Percentiles rank a stretch among this genome's conserved stretches.
phyloP scores from a whole-genome alignment of 2,797 vertebrate species.

The Echiichthys vipera region DNA sequence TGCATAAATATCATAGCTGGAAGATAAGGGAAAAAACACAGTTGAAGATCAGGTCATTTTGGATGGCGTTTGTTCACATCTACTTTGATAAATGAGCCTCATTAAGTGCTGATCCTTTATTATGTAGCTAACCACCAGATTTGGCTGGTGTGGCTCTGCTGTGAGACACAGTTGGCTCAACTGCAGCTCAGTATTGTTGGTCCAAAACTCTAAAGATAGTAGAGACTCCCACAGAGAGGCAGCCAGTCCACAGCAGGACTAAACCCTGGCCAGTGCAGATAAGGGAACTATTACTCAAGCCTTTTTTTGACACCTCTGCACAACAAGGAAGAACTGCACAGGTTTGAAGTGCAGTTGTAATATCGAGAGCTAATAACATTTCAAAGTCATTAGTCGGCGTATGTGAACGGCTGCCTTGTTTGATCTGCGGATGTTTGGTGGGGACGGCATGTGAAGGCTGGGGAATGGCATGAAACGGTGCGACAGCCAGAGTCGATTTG shows the following conservation, averaged over 20 bases:
- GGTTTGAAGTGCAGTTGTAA: constrained; percentile 46
- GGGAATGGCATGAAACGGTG: constrained; percentile 32
- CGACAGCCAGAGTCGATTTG: constrained; percentile 63
- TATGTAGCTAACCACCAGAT: constrained; percentile 61
- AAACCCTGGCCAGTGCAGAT: constrained; percentile 66
- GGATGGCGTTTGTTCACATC: constrained; percentile 51
- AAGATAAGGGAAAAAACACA: neutral
- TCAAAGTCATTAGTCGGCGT: constrained; percentile 63
- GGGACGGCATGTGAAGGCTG: constrained; percentile 52
- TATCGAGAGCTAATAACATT: constrained; percentile 53
- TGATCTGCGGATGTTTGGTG: constrained; percentile 65
- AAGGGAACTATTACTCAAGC: constrained; percentile 44
- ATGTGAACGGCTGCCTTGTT: constrained; percentile 68
- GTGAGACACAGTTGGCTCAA: constrained; percentile 56
- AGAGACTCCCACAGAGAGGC: constrained; percentile 46
- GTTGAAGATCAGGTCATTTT: constrained; percentile 34
- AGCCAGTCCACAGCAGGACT: constrained; percentile 58
- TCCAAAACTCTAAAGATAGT: constrained; percentile 63
- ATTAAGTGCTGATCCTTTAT: constrained; percentile 69
- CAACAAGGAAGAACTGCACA: constrained; percentile 17
- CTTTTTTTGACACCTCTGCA: constrained; percentile 26
- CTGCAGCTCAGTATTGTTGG: constrained; percentile 26
- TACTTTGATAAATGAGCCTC: constrained; percentile 71
- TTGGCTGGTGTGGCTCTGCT: constrained; percentile 66
- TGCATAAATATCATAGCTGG: neutral